Conservation (phyloP, 2,797 vertebrate genomes). For the Oreonectes daqikongensis region DNA sequence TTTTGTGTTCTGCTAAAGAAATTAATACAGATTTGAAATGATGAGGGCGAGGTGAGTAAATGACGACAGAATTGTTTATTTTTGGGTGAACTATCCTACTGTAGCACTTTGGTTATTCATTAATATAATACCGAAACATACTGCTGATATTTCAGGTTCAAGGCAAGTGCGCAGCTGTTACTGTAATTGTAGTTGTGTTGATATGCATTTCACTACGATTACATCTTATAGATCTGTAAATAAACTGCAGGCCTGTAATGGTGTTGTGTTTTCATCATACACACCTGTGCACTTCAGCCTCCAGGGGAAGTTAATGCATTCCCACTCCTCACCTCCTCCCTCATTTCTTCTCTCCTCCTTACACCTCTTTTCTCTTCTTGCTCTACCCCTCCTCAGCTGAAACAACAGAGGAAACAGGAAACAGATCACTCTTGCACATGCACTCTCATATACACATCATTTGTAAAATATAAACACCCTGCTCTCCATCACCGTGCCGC, state of each 20-base stretch:
- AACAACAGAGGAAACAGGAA: conserved; percentile 47
- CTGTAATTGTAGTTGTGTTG: not conserved
- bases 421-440: conserved; percentile 49
- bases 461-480: conserved; percentile 39
- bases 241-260: not conserved
- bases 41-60: too few species aligned
- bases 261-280: conserved; percentile 6
- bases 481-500: conserved; percentile 47
- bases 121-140: not conserved
- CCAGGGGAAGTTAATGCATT: conserved; percentile 34
- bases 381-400: conserved; percentile 42
- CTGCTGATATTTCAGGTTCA: not conserved
- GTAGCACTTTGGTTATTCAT: too few species aligned
- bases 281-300: conserved; percentile 6
- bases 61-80: too few species aligned
- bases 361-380: conserved; percentile 43
- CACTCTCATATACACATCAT: conserved; percentile 42
- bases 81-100: too few species aligned
- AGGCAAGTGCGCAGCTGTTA: not conserved
- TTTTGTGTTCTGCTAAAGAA: too few species aligned
- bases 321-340: conserved; percentile 37
- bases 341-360: conserved; percentile 38
- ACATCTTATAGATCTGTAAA: not conserved
- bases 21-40: too few species aligned
- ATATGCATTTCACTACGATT: not conserved